Evolutionary conservation across 1,140 invertebrate genomes (phyloP).

Genomic region (Neoseiulus cucumeris): DNA sequence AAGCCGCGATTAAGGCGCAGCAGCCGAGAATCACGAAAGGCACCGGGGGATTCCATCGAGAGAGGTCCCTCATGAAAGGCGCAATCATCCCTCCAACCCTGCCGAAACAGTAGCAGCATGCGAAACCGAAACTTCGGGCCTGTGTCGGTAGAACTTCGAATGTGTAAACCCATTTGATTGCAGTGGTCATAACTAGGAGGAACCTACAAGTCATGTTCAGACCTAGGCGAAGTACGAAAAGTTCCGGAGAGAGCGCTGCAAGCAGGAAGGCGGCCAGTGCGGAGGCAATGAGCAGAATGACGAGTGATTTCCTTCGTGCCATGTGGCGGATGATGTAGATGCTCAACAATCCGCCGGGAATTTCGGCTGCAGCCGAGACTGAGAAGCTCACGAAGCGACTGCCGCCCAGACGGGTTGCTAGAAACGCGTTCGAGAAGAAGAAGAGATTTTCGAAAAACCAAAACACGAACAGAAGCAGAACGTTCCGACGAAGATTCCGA

Average conservation of each 20-base stretch:
- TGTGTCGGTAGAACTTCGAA: not conserved
- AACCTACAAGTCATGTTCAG: not conserved
- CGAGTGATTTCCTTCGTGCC: not conserved
- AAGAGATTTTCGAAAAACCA: not conserved
- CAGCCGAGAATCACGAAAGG: not conserved
- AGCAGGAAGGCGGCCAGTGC: not conserved
- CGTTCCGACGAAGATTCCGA: not conserved
- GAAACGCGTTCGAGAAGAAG: not conserved
- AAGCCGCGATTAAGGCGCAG: not conserved
- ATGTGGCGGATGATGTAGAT: not conserved
- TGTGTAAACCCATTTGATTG: conserved; percentile 3
- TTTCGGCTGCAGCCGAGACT: not conserved
- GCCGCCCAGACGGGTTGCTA: not conserved
- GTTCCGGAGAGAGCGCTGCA: not conserved
- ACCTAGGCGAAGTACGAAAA: not conserved
- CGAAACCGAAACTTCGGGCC: not conserved
- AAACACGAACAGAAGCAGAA: not conserved
- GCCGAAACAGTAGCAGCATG: conserved; percentile 3
- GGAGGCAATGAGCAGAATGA: not conserved
- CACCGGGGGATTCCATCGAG: not conserved
- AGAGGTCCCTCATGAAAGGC: not conserved
- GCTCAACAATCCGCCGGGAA: not conserved
- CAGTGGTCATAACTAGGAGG: not conserved
- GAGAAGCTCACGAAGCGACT: conserved; percentile 4
- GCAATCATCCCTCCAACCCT: not conserved